Evolutionary conservation across 1,140 invertebrate genomes (phyloP).

Genomic region (Chionoecetes opilio): DNA sequence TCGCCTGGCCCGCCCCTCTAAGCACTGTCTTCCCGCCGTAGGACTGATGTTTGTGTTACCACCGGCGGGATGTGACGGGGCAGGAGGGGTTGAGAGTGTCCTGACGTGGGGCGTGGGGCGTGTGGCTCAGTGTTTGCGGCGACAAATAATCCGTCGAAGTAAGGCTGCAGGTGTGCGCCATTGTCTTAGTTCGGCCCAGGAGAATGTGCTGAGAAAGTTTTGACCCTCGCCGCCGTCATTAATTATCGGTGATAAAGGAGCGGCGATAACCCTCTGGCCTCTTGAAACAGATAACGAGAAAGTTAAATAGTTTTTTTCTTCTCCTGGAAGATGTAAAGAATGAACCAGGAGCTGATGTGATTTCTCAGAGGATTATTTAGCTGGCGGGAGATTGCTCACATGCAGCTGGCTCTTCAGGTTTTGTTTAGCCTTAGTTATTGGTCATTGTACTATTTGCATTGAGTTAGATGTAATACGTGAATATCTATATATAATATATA

Average conservation of each 20-base stretch:
- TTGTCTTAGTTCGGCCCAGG: neutral
- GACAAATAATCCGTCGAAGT: neutral
- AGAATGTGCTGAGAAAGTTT: too few relatives aligned
- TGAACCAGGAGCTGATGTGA: neutral
- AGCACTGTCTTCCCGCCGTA: neutral
- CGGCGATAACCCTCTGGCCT: conserved; percentile 1
- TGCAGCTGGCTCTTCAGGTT: neutral
- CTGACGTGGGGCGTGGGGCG: neutral
- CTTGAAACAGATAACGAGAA: neutral
- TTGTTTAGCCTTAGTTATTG: neutral
- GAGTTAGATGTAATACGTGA: too few relatives aligned
- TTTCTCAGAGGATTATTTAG: conserved; percentile 19
- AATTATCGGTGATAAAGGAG: neutral
- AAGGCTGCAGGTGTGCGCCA: neutral
- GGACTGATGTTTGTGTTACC: neutral
- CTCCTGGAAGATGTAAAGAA: neutral
- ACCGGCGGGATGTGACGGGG: neutral
- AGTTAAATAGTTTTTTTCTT: conserved; percentile 21
- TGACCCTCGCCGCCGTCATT: neutral
- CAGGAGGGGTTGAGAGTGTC: neutral
- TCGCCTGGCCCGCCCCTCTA: neutral
- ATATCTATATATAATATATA: too few relatives aligned
- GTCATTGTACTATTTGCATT: too few relatives aligned
- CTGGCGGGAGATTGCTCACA: neutral
- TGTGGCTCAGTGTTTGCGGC: too few relatives aligned